Conservation (phyloP, 2,888 invertebrate species). For the Phengaris alcon region DNA sequence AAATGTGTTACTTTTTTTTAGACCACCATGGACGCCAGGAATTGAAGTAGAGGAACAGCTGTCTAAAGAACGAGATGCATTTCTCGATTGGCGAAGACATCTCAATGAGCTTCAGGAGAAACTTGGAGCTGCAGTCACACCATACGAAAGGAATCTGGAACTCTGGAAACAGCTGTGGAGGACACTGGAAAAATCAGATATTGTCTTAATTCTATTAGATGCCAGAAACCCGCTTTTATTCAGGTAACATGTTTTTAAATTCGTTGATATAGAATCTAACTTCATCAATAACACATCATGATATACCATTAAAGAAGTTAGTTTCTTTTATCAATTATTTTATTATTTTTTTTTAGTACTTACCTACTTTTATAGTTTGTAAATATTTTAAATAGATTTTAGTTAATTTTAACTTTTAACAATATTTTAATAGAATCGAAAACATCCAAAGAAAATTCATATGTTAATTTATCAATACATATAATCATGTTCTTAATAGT, state of each 20-base stretch:
- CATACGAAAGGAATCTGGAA: slow-evolving; percentile 98
- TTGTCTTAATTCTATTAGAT: slow-evolving; percentile 96
- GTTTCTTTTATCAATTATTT: no score
- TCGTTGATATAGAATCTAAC: no score
- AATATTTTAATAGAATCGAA: no score
- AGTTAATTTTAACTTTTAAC: no score
- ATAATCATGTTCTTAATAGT: no score
- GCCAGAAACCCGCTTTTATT: slow-evolving; percentile 97
- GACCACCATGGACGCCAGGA: slow-evolving; percentile 88
- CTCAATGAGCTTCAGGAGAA: slow-evolving; percentile 87
- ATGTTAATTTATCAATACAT: no score
- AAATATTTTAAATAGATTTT: no score
- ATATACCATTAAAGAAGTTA: no score
- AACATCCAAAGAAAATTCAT: no score
- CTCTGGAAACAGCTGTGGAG: slow-evolving; percentile 99
- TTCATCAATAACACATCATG: no score
- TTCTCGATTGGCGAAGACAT: slow-evolving; percentile 93
- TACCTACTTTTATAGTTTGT: no score
- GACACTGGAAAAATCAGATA: slow-evolving; percentile 97
- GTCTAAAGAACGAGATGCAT: slow-evolving; percentile 87
- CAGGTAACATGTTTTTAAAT: slow-evolving; percentile 49
- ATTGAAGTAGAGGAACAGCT: slow-evolving; percentile 90
- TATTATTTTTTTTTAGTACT: no score
- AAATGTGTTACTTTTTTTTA: slow-evolving; percentile 45
- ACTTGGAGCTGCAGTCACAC: slow-evolving; percentile 91